Percentiles rank a stretch among this genome's conserved stretches.
phyloP scores from a whole-genome alignment of 2,797 vertebrate species.

The Diceros bicornis region DNA sequence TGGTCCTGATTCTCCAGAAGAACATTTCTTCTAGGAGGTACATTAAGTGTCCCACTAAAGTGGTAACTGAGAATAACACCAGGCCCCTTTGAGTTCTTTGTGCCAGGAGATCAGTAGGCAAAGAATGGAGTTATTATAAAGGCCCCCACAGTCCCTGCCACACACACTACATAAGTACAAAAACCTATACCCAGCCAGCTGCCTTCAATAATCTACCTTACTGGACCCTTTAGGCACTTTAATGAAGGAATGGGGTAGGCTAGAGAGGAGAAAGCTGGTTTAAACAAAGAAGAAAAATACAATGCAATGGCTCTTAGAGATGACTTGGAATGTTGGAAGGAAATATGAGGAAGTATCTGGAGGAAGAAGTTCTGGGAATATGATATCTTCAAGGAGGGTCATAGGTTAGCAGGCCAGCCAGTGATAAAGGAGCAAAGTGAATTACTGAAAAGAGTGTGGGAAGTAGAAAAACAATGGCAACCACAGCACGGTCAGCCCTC shows the following conservation, averaged over 20 bases:
- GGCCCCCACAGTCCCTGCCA: not conserved
- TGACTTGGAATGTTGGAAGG: not conserved
- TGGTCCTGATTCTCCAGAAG: not conserved
- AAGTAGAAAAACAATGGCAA: not conserved
- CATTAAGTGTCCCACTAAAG: not conserved
- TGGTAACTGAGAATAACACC: not conserved
- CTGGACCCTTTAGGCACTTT: not conserved
- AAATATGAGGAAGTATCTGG: not conserved
- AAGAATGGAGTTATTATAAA: not conserved
- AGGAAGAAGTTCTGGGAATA: conserved; percentile 8
- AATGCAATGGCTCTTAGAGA: not conserved
- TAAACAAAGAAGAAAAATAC: conserved; percentile 1
- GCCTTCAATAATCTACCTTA: not conserved
- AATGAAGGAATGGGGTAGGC: not conserved
- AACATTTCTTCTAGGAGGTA: not conserved
- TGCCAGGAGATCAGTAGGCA: not conserved
- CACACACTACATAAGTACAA: not conserved
- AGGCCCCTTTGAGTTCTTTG: not conserved
- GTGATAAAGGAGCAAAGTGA: not conserved
- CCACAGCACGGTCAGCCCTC: not conserved
- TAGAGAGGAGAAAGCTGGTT: not conserved
- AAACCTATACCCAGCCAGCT: not conserved
- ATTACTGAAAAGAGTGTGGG: not conserved
- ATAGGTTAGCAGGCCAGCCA: not conserved
- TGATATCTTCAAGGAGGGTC: not conserved